Conservation (phyloP, 2,888 invertebrate genomes). For the Pecten maximus region DNA sequence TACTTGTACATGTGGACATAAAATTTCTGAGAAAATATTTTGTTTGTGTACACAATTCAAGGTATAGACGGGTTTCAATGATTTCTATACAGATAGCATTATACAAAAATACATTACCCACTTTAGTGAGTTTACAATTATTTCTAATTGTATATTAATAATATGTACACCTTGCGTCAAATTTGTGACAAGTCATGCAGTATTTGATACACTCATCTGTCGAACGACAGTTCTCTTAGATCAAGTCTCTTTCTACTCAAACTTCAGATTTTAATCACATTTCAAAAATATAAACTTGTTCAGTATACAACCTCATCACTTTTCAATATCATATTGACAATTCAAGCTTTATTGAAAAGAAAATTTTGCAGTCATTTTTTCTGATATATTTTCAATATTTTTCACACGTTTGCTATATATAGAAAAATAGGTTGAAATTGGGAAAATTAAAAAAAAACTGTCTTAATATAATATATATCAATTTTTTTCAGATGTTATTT, state of each 20-base stretch:
- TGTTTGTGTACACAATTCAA: background rate
- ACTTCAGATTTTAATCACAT: background rate
- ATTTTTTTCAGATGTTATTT: background rate
- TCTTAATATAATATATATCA: background rate
- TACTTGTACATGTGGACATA: too few species aligned
- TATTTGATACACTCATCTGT: background rate
- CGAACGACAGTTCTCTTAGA: background rate
- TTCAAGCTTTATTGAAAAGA: too few species aligned
- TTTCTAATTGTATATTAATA: background rate
- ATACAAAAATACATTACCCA: background rate
- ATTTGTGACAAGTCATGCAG: background rate
- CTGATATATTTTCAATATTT: too few species aligned
- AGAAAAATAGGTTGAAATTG: too few species aligned
- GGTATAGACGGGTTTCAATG: background rate
- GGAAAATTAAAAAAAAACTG: background rate
- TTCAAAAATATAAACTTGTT: background rate
- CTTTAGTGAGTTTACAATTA: background rate
- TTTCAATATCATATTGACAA: background rate
- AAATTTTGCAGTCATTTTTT: background rate
- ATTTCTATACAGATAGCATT: background rate
- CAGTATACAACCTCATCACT: background rate
- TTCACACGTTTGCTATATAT: background rate
- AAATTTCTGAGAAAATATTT: background rate
- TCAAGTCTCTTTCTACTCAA: background rate
- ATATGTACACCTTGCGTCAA: background rate